Conservation (phyloP, 2,797 vertebrate genomes). For the Xerus rutilus region DNA sequence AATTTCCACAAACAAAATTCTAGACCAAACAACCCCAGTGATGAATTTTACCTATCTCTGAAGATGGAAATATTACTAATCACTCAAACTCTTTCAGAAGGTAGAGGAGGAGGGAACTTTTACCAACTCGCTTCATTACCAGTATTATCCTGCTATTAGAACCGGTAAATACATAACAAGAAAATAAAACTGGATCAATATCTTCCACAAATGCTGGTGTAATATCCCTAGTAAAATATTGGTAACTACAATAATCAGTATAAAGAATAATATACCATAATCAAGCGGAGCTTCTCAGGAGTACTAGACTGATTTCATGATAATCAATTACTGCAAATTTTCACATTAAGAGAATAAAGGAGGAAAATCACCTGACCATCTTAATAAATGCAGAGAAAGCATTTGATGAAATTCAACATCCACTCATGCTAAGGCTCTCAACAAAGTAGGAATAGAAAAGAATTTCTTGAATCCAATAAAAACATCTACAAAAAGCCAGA, state of each 20-base stretch:
- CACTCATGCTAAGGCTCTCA: background rate
- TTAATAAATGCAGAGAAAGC: background rate
- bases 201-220: background rate
- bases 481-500: background rate
- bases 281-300: background rate
- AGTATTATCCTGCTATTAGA: background rate
- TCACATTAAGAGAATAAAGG: background rate
- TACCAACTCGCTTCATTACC: background rate
- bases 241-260: background rate
- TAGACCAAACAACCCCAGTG: background rate
- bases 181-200: background rate
- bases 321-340: background rate
- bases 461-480: background rate
- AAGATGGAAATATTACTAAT: background rate
- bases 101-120: background rate
- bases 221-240: background rate
- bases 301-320: background rate
- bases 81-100: background rate
- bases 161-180: background rate
- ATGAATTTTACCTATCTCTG: background rate
- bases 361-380: background rate
- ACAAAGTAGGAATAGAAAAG: constrained; percentile 5
- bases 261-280: background rate
- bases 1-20: constrained; percentile 15
- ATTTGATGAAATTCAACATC: background rate